These are phyloP conservation scores for Synaphobranchus kaupii DNA, from an alignment of 2,797 vertebrate genomes.

Conservation along the genomic window DNA sequence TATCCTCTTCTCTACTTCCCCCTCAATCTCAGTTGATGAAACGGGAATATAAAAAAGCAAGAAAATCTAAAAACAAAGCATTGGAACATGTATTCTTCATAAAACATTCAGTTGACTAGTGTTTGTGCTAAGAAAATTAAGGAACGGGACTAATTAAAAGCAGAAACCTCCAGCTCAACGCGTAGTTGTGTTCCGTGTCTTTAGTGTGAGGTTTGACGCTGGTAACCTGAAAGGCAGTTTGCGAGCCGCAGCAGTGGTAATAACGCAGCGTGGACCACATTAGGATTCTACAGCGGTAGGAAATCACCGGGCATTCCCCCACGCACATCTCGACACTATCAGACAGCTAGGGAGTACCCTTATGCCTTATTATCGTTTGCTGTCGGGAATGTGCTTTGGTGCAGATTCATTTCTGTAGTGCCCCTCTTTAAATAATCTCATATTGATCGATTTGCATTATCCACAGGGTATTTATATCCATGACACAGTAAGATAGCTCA, in stretches of 20 bases:
- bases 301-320: conserved; percentile 16
- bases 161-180: neutral
- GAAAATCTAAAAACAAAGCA: neutral
- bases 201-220: neutral
- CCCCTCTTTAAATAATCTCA: neutral
- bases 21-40: conserved; percentile 8
- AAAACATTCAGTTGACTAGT: neutral
- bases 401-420: neutral
- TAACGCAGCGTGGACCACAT: conserved; percentile 20
- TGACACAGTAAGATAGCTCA: neutral
- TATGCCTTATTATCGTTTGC: neutral
- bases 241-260: conserved; percentile 5
- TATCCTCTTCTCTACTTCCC: conserved; percentile 12
- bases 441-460: neutral
- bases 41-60: neutral
- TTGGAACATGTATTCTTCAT: neutral
- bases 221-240: conserved; percentile 1
- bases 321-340: neutral
- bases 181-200: neutral
- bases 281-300: conserved; percentile 21
- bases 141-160: neutral
- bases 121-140: neutral
- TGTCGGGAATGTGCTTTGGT: neutral
- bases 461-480: neutral
- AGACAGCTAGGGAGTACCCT: neutral